phyloP scores from a whole-genome alignment of 2,888 invertebrate genomes.

The Slavum lentiscoides region DNA sequence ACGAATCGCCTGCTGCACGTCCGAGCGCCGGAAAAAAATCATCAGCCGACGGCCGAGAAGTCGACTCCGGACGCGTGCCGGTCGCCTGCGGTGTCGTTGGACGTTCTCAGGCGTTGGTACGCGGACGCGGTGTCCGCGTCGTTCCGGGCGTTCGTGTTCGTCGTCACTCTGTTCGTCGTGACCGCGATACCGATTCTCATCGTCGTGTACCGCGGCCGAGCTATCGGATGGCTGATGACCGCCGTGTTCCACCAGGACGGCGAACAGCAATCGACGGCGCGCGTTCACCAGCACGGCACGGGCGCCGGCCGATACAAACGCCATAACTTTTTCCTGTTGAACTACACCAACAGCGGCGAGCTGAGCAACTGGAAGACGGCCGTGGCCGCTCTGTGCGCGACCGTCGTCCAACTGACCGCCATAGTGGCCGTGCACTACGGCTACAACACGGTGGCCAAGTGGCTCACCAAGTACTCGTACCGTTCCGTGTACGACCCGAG shows the following conservation, averaged over 20 bases:
- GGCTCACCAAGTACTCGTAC: constrained; percentile 33
- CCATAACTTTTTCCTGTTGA: constrained; percentile 39
- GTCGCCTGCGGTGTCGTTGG: background rate
- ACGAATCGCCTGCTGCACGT: background rate
- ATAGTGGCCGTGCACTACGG: constrained; percentile 46
- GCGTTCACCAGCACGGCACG: background rate
- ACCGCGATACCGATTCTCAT: constrained; percentile 40
- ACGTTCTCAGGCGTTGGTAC: background rate
- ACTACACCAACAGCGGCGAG: constrained; percentile 40
- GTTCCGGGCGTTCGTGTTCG: constrained; percentile 8
- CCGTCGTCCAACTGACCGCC: constrained; percentile 41
- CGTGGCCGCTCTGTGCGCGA: constrained; percentile 32
- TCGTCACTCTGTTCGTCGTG: constrained; percentile 15
- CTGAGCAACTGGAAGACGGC: constrained; percentile 40
- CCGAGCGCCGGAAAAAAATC: background rate
- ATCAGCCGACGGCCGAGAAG: background rate
- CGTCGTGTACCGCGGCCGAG: constrained; percentile 47
- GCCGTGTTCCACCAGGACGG: constrained; percentile 34
- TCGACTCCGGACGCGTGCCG: background rate
- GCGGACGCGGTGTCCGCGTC: background rate
- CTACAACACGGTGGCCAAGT: constrained; percentile 35
- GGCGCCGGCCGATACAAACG: background rate
- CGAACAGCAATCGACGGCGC: background rate
- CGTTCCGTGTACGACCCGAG: constrained; percentile 28
- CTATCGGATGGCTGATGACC: constrained; percentile 36